phyloP scores from a whole-genome alignment of 2,888 invertebrate species.

The Hyppa rectilinea region DNA sequence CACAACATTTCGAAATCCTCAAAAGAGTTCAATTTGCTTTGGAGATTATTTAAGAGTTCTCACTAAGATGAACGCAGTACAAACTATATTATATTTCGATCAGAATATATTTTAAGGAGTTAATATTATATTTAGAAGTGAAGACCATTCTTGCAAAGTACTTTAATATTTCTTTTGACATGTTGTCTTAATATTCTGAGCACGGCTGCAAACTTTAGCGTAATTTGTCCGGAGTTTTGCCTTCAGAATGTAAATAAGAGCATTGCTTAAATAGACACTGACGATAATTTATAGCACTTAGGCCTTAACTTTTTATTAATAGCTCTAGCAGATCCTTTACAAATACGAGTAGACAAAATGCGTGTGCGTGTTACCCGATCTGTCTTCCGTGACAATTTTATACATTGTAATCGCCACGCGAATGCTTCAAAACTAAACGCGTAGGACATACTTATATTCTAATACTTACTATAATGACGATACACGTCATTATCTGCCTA shows the following conservation, averaged over 20 bases:
- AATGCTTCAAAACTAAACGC: neutral
- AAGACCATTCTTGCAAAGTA: slow-evolving; percentile 35
- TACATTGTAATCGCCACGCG: neutral
- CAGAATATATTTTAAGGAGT: slow-evolving; percentile 10
- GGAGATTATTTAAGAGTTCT: neutral
- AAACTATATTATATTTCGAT: slow-evolving; percentile 17
- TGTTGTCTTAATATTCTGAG: slow-evolving; percentile 44
- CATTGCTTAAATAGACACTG: slow-evolving; percentile 33
- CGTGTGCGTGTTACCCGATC: neutral
- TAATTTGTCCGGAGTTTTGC: slow-evolving; percentile 58
- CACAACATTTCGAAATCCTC: neutral
- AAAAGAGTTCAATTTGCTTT: slow-evolving; percentile 7
- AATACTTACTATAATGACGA: neutral
- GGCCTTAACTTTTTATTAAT: neutral
- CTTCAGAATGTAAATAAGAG: slow-evolving; percentile 51
- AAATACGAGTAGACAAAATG: neutral
- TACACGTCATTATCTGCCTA: too few relatives aligned
- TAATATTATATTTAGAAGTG: slow-evolving; percentile 26
- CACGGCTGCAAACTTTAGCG: slow-evolving; percentile 55
- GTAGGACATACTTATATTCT: neutral
- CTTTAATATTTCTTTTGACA: slow-evolving; percentile 36
- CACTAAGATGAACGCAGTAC: neutral
- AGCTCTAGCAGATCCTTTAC: neutral
- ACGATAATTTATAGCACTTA: slow-evolving; percentile 20
- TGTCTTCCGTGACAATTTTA: neutral